Evolutionary conservation across 1,140 invertebrate species (phyloP), one percentile per base, ranked within the genome.

Genomic region (Euglossa dilemma): DNA sequence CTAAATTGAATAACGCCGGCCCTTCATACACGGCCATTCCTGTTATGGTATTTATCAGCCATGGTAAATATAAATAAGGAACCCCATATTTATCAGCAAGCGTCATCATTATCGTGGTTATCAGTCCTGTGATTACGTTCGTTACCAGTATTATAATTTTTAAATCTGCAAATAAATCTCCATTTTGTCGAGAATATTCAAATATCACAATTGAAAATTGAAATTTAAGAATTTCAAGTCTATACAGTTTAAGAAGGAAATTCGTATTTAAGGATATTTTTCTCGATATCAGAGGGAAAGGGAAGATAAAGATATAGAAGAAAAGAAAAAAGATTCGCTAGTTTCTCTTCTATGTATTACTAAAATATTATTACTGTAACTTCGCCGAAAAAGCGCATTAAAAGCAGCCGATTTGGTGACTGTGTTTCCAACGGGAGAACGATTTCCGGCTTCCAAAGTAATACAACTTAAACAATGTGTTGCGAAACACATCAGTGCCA

Each of bases 1-100:
- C 74, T n/a, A 91, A 66, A 45, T 52, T 73, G 0, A 90, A 54
- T 76, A 92, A 74, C 25, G 90, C 71, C 11, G 87, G 90, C 45
- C 82, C 90, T 85, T 92, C 91, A 43, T 74, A 82, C 25, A 91
- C 47, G 14, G 36, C 69, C 66, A 92, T 91, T 67, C 89, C 91
- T 74, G 77, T 75, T 14, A 92, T 75, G 23, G 91, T 92, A 54
- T 91, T 89, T 28, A 92, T 59, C 14, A 92, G 61, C 91, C 91
- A 92, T 11, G 91, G 91, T 23, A 91, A 56, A 72, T 92, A 91
- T 12, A 92, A 75, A 83, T 92, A 92, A 18, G 91, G 91, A 16
- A 89, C 85, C 20, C 57, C 59, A 28, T 89, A 87, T 63, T 81
- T 84, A 76, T 91, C 86, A 12, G 83, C 91, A 3, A 89, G 36